phyloP scores from a whole-genome alignment of 2,113 vertebrate genomes.

The Psammodynastes pulverulentus region DNA sequence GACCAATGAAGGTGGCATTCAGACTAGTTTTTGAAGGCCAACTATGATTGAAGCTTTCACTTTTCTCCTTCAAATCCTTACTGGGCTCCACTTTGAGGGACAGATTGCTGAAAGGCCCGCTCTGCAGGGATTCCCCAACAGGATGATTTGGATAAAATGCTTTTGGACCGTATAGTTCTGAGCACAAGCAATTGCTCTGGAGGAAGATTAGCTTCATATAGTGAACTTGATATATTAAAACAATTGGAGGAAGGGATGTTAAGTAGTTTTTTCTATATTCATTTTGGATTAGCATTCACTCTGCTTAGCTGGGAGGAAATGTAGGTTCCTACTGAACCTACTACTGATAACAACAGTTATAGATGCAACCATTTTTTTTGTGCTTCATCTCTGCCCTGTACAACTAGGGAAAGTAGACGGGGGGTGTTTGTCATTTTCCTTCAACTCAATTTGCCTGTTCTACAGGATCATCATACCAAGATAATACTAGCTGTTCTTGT shows the following conservation, averaged over 20 bases:
- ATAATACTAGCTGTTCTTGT: not conserved
- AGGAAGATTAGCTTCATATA: not conserved
- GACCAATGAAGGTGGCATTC: not conserved
- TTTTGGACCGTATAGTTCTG: not conserved
- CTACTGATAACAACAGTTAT: not conserved
- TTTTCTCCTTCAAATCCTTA: not conserved
- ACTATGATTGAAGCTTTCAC: not conserved
- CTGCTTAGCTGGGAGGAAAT: not conserved
- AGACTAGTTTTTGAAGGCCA: not conserved
- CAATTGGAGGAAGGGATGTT: fast-evolving
- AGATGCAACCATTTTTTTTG: not conserved
- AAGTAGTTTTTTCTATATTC: not conserved
- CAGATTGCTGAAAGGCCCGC: not conserved
- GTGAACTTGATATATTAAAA: not conserved
- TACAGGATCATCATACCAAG: not conserved
- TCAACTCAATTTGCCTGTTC: not conserved
- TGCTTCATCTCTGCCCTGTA: not conserved
- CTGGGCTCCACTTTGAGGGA: not conserved
- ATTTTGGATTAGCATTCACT: conserved; percentile 13
- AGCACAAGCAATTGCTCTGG: not conserved
- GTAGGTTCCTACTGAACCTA: not conserved
- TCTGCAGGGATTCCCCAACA: not conserved
- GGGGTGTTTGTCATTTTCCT: not conserved
- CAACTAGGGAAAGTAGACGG: not conserved
- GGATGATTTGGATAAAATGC: not conserved